Evolutionary conservation across 2,113 vertebrate species (phyloP).

Genomic region (western clawed frog (Xenopus tropicalis)): UCB_Xtro_10.0 CM004446.2:53145001-53145500

Average conservation of each 20-base stretch:
- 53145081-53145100: too few relatives aligned
- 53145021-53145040: too few relatives aligned
- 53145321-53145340: slow-evolving; percentile 31
- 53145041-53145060: too few relatives aligned
- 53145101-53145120: too few relatives aligned
- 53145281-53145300: slow-evolving; percentile 33
- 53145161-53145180: background rate
- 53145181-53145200: background rate
- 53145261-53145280: slow-evolving; percentile 31
- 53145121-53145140: too few relatives aligned
- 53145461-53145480: slow-evolving; percentile 2
- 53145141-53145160: too few relatives aligned
- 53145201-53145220: background rate
- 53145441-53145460: slow-evolving; percentile 16
- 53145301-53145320: slow-evolving; percentile 18
- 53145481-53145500: too few relatives aligned
- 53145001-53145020: too few relatives aligned
- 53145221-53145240: slow-evolving; percentile 17
- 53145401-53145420: slow-evolving; percentile 18
- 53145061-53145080: too few relatives aligned
- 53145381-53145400: slow-evolving; percentile 31
- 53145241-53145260: slow-evolving; percentile 24
- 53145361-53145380: slow-evolving; percentile 40
- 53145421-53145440: slow-evolving; percentile 22
- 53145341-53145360: slow-evolving; percentile 18